Evolutionary conservation across 2,888 invertebrate genomes (phyloP), one percentile per base, ranked within the genome.

Genomic region (Leptarthrus brevirostris): DNA sequence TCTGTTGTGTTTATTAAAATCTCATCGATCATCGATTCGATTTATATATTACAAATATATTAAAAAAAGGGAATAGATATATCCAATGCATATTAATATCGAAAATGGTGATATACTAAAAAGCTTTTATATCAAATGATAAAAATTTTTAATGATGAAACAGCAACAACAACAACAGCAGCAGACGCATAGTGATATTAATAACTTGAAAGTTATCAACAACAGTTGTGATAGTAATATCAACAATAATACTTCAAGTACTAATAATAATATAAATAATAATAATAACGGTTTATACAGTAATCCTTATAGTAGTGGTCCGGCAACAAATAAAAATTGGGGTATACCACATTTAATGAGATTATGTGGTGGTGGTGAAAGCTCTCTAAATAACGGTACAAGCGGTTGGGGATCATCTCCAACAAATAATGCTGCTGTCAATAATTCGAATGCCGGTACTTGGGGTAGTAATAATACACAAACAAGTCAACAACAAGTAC

Each of bases 321-420:
- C 72, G 26, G 72, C 72, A 5, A 14, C 56, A 16, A 72, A 72
- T 47, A 47, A 56, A 40, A 47, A 34, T 52, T 74, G 74, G 74
- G 71, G 71, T 14, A 71, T 74, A 54, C 69, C 74, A 71, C 58
- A 74, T 47, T 49, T 61, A 30, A 53, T 58, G 58, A 88, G 91
- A 77, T 87, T 94, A 76, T 87, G 89, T 76, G 93, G 93, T 72
- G 94, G 94, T 66, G 93, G 93, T 74, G 94, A 94, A 85, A 93
- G 91, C 85, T 92, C 93, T 53, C 88, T 93, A 80, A 93, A 92
- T 83, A 90, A 90, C 75, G 87, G 87, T 78, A 90, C 92, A 74
- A 89, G 90, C 74, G 92, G 91, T 22, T 61, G 61, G 61, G 61
- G 44, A 1, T 58, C 61, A 18, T 49, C 72, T 1, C 47, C 34